Conservation (phyloP, 2,888 invertebrate species). For the Pemphredon lugubris region DNA sequence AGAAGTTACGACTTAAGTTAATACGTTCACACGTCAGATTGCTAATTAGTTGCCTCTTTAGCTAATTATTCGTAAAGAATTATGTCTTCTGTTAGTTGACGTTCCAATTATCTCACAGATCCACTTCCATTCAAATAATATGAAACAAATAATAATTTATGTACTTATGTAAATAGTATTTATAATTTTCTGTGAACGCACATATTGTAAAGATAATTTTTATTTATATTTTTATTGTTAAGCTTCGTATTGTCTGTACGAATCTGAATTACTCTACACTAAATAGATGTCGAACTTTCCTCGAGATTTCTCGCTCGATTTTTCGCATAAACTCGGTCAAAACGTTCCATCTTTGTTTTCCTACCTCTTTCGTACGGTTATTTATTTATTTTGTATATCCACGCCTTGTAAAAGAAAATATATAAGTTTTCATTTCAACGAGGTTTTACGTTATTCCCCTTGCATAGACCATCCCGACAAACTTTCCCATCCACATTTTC, state of each 20-base stretch:
- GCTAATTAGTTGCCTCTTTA: neutral
- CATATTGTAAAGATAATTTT: slow-evolving; percentile 31
- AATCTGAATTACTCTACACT: neutral
- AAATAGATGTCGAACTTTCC: slow-evolving; percentile 6
- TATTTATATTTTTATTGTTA: slow-evolving; percentile 34
- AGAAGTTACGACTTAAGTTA: neutral
- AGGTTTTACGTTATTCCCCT: slow-evolving; percentile 43
- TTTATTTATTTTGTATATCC: slow-evolving; percentile 43
- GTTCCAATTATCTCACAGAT: slow-evolving; percentile 1
- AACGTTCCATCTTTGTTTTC: slow-evolving; percentile 34
- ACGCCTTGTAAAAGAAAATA: slow-evolving; percentile 47
- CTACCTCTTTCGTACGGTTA: slow-evolving; percentile 36
- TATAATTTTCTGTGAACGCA: slow-evolving; percentile 32
- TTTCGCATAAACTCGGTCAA: neutral
- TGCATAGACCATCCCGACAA: slow-evolving; percentile 4
- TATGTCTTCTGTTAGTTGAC: neutral
- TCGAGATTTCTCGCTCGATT: slow-evolving; percentile 1
- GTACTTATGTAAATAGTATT: slow-evolving; percentile 45
- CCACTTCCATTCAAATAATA: slow-evolving; percentile 17
- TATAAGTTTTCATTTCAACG: slow-evolving; percentile 48
- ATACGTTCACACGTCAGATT: neutral
- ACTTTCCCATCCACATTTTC: slow-evolving; percentile 23
- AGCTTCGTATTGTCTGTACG: slow-evolving; percentile 14
- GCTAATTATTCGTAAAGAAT: neutral
- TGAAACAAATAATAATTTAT: slow-evolving; percentile 17